phyloP scores from a whole-genome alignment of 2,888 invertebrate species.

The Doris montereyensis region DNA sequence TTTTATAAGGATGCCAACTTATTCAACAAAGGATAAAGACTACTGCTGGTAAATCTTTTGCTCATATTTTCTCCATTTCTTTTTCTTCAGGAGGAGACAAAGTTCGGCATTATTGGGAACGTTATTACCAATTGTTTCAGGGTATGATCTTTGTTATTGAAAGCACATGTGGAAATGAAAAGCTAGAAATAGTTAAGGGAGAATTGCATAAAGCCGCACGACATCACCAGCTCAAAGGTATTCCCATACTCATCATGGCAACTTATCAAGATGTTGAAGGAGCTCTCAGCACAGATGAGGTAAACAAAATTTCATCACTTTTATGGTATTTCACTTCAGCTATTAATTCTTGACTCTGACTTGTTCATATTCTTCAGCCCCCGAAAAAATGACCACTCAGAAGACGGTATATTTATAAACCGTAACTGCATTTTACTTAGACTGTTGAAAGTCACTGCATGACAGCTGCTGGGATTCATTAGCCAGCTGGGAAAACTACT shows the following conservation, averaged over 20 bases:
- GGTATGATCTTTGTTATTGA: constrained; percentile 69
- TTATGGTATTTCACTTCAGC: background rate
- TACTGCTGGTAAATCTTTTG: no score
- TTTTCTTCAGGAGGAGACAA: constrained; percentile 62
- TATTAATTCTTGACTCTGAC: background rate
- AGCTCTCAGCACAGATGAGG: constrained; percentile 60
- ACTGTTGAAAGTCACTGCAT: no score
- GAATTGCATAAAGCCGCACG: constrained; percentile 60
- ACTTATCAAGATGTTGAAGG: constrained; percentile 63
- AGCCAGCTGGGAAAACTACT: no score
- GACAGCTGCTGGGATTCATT: no score
- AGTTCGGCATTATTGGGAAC: constrained; percentile 68
- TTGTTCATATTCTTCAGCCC: background rate
- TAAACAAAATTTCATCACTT: constrained; percentile 42
- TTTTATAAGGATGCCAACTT: no score
- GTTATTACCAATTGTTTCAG: constrained; percentile 64
- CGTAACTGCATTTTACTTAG: no score
- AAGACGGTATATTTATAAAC: background rate
- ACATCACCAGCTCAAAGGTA: constrained; percentile 55
- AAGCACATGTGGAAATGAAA: constrained; percentile 57
- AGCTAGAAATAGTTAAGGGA: constrained; percentile 52
- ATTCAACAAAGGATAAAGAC: no score
- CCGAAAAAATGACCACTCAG: background rate
- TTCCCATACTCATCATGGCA: constrained; percentile 67
- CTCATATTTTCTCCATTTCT: background rate